These are phyloP conservation scores for Sinonovacula constricta DNA, from an alignment of 1,140 invertebrate species.

Conservation along the genomic window DNA sequence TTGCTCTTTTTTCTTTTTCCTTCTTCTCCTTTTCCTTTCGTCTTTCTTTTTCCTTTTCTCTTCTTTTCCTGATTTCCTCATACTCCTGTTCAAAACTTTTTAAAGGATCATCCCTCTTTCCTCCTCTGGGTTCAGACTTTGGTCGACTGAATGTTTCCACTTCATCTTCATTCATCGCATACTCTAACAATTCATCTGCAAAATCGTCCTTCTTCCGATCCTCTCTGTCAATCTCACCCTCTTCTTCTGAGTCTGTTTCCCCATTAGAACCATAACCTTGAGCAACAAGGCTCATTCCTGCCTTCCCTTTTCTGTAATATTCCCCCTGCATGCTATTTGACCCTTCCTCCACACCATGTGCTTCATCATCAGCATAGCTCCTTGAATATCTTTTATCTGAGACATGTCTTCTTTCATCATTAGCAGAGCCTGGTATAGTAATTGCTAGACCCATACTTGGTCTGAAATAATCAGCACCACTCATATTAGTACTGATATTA, in stretches of 20 bases:
- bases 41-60: slow-evolving; percentile 46
- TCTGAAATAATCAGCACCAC: slow-evolving; percentile 1
- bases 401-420: slow-evolving; percentile 29
- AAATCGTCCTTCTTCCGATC: slow-evolving; percentile 46
- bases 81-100: slow-evolving; percentile 52
- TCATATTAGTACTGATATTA: slow-evolving; percentile 11
- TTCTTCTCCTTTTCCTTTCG: slow-evolving; percentile 58
- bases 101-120: slow-evolving; percentile 45
- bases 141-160: background rate
- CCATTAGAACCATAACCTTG: slow-evolving; percentile 70
- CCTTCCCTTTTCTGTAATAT: background rate
- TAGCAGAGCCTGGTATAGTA: slow-evolving; percentile 39
- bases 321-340: no score
- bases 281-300: slow-evolving; percentile 75
- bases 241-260: slow-evolving; percentile 72
- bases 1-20: slow-evolving; percentile 37
- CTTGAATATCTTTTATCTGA: slow-evolving; percentile 22
- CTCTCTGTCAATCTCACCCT: slow-evolving; percentile 75
- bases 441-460: slow-evolving; percentile 32
- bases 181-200: slow-evolving; percentile 41
- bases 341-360: background rate
- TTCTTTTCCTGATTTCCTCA: slow-evolving; percentile 39
- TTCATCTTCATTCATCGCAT: slow-evolving; percentile 42
- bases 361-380: slow-evolving; percentile 10
- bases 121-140: slow-evolving; percentile 2